Base-by-base conservation (phyloP, 2,888 invertebrate species). In the Coelinius sp. region DNA sequence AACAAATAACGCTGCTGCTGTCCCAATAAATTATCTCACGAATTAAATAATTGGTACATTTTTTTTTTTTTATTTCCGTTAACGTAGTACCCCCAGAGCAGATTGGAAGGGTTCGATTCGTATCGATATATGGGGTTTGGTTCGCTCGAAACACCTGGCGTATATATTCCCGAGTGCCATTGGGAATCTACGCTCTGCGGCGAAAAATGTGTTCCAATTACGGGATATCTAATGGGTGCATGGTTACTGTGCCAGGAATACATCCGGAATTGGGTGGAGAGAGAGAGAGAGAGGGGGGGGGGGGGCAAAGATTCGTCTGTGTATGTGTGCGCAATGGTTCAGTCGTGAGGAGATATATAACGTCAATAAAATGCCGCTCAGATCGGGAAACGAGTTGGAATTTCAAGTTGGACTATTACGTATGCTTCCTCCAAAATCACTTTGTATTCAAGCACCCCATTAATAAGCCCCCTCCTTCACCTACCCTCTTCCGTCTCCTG, bases 201-300 rank as follows among this genome's bases (percentile, higher is more conserved):
- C 70, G 70, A 70, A 64, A 70, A 70, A 70, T 70, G 70, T 70
- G 70, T 70, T 70, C 70, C 70, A 70, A 70, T 70, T 70, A 70
- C 70, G 64, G 69, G 69, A 63, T 69, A 63, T 69, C 46, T 69
- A 69, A 69, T 69, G 69, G 70, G 70, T 38, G 64, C 70, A 64
- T 70, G 70, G 70, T 70, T 70, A 64, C 70, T 70, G 70, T 70
- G 70, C 70, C 70, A 70, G 64, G 64, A 70, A 70, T 70, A 69
- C 49, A 69, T 69, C 53, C 64, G 44, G 35, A 46, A 59, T 35
- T 59, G 69, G 44, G 59, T n/a, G 31, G 49, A 63, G 69, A 52
- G 70, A 70, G 64, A 64, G 24, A 31, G 38, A 38, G 38, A 35
- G 22, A 14, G 27, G 1, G 59, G 14, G n/a, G 12, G 27, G n/a